A percentile compares a stretch with the other conserved stretches of the same genome.
phyloP scores from a whole-genome alignment of 92 coral and sea anemone genomes.

The Meandrina meandrites region DNA sequence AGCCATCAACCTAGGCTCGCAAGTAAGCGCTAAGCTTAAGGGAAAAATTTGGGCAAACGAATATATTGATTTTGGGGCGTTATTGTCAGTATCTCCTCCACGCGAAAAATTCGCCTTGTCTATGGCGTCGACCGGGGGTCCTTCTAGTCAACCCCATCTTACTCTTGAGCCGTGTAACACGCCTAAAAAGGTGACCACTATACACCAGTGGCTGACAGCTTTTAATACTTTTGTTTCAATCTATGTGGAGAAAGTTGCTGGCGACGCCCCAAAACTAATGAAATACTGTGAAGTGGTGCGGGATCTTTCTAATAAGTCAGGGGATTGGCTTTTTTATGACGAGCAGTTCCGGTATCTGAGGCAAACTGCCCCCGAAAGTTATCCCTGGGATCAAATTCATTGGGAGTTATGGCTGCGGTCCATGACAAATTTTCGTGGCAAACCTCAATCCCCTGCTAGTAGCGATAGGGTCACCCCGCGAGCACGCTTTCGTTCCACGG shows the following conservation, averaged over 20 bases:
- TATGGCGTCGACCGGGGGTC: constrained; percentile 14
- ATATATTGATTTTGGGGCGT: constrained; percentile 34
- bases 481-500: no score
- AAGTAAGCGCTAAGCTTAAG: no score
- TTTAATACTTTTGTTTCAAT: no score
- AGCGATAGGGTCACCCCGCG: no score
- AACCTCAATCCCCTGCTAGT: no score
- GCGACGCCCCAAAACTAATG: constrained; percentile 34
- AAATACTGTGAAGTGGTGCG: constrained; percentile 48
- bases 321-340: constrained; percentile 44
- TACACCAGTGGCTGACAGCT: constrained; percentile 5
- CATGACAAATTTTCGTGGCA: background rate
- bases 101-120: constrained; percentile 26
- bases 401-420: no score
- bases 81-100: constrained; percentile 3
- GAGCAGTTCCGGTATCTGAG: constrained; percentile 38
- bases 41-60: no score
- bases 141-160: constrained; percentile 8
- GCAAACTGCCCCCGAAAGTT: constrained; percentile 39
- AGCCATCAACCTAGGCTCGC: no score
- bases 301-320: constrained; percentile 20
- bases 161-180: constrained; percentile 50
- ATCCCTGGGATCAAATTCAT: constrained; percentile 42
- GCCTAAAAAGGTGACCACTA: no score
- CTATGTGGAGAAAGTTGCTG: no score